Percentiles rank a stretch among this genome's conserved stretches.
These are phyloP conservation scores for Chironomus tepperi DNA, from an alignment of 1,140 invertebrate genomes.

Conservation along the genomic window DNA sequence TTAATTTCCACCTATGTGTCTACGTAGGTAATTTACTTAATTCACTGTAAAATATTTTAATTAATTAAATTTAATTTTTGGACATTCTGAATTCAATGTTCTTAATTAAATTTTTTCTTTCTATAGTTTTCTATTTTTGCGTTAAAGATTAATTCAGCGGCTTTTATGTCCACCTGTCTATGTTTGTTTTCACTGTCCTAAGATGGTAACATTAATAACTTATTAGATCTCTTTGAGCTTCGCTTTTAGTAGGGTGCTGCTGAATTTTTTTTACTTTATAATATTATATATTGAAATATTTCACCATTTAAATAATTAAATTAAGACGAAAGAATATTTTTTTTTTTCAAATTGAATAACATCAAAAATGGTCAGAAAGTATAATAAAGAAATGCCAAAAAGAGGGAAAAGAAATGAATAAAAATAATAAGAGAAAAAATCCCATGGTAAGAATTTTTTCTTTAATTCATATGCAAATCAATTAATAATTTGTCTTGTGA, in stretches of 20 bases:
- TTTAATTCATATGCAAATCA: conserved; percentile 11
- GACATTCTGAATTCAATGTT: background rate
- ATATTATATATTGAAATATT: too few species aligned
- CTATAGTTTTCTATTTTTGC: background rate
- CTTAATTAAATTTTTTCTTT: background rate
- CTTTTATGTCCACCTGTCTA: too few species aligned
- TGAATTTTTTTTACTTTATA: too few species aligned
- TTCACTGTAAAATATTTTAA: conserved; percentile 10
- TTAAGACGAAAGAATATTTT: background rate
- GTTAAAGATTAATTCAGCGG: background rate
- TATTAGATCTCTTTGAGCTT: too few species aligned
- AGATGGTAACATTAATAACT: too few species aligned
- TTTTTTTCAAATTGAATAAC: background rate
- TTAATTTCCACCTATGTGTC: conserved; percentile 1
- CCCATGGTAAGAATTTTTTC: background rate
- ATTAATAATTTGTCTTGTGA: conserved; percentile 9
- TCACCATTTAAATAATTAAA: background rate
- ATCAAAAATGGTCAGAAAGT: background rate
- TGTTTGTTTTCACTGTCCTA: too few species aligned
- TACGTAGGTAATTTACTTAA: background rate
- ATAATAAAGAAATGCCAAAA: background rate
- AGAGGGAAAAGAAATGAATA: background rate
- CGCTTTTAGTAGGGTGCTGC: too few species aligned
- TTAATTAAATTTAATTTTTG: conserved; percentile 15
- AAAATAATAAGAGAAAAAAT: background rate